Percentiles rank a stretch among this genome's conserved stretches.
Evolutionary conservation across 1,140 invertebrate genomes (phyloP).

Genomic region (Mylabris phalerata): DNA sequence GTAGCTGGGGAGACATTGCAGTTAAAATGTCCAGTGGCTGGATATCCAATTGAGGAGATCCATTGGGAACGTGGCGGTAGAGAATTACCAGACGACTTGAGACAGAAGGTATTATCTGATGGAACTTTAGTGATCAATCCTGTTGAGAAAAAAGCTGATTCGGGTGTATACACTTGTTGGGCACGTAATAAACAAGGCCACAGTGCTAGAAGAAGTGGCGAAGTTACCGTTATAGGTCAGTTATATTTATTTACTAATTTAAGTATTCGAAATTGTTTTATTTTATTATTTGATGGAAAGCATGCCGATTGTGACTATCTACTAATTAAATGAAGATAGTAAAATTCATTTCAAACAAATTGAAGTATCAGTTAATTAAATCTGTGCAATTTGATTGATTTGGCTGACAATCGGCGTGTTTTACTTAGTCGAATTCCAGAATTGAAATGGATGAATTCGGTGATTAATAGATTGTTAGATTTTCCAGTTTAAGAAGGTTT

Average conservation of each 20-base stretch:
- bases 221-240: slow-evolving; percentile 70
- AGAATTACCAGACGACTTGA: slow-evolving; percentile 70
- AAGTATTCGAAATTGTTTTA: too few species aligned
- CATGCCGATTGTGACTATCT: too few species aligned
- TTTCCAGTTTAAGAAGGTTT: not conserved
- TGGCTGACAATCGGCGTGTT: too few species aligned
- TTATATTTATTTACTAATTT: not conserved
- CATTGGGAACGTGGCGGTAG: slow-evolving; percentile 73
- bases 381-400: too few species aligned
- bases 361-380: too few species aligned
- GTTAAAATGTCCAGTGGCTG: slow-evolving; percentile 78
- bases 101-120: slow-evolving; percentile 68
- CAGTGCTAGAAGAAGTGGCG: slow-evolving; percentile 61
- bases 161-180: slow-evolving; percentile 71
- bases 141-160: slow-evolving; percentile 67
- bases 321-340: too few species aligned
- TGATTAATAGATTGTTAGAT: not conserved
- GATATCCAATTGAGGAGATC: slow-evolving; percentile 76
- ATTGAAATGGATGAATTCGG: too few species aligned
- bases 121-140: slow-evolving; percentile 66
- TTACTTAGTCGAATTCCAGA: too few species aligned
- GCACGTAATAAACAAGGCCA: slow-evolving; percentile 67
- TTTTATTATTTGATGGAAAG: too few species aligned
- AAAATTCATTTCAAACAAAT: too few species aligned
- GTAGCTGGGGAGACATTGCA: slow-evolving; percentile 72